phyloP scores from a whole-genome alignment of 2,888 invertebrate genomes.

The Dolichomitus sp. region DNA sequence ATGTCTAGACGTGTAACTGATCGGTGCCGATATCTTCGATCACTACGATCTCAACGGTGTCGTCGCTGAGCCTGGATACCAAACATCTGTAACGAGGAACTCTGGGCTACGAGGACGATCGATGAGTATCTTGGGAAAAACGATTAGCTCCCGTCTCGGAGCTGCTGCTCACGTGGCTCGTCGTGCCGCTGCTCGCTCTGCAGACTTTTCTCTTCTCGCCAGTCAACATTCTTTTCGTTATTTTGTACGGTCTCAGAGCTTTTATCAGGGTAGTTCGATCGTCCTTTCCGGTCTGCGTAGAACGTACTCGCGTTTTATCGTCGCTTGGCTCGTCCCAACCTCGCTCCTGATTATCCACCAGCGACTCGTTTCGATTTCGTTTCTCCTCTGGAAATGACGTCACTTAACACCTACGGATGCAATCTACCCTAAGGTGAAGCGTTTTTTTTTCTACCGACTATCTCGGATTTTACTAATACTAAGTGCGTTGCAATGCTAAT shows the following conservation, averaged over 20 bases:
- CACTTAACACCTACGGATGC: constrained; percentile 67
- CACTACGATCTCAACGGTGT: constrained; percentile 53
- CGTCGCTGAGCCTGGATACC: constrained; percentile 58
- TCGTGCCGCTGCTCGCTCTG: constrained; percentile 58
- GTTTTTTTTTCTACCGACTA: background rate
- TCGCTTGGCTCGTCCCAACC: constrained; percentile 57
- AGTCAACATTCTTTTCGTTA: constrained; percentile 74
- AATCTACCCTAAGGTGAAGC: background rate
- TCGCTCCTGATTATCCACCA: constrained; percentile 79
- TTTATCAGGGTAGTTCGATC: constrained; percentile 75
- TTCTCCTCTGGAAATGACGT: constrained; percentile 84
- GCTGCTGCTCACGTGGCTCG: constrained; percentile 51
- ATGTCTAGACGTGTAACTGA: background rate
- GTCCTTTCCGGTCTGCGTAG: constrained; percentile 59
- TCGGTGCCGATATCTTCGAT: constrained; percentile 31
- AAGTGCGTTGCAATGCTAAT: background rate
- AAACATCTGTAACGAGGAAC: constrained; percentile 52
- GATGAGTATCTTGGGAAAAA: constrained; percentile 78
- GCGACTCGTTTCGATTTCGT: constrained; percentile 83
- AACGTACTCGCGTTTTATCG: constrained; percentile 49
- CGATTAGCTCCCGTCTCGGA: constrained; percentile 75
- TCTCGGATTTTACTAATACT: background rate
- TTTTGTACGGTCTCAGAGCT: constrained; percentile 76
- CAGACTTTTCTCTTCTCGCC: constrained; percentile 78
- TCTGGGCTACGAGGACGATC: constrained; percentile 78